Percentiles rank a stretch among this genome's conserved stretches.
Evolutionary conservation across 2,113 vertebrate genomes (phyloP).

Genomic region (Aspidoscelis tigris): DNA sequence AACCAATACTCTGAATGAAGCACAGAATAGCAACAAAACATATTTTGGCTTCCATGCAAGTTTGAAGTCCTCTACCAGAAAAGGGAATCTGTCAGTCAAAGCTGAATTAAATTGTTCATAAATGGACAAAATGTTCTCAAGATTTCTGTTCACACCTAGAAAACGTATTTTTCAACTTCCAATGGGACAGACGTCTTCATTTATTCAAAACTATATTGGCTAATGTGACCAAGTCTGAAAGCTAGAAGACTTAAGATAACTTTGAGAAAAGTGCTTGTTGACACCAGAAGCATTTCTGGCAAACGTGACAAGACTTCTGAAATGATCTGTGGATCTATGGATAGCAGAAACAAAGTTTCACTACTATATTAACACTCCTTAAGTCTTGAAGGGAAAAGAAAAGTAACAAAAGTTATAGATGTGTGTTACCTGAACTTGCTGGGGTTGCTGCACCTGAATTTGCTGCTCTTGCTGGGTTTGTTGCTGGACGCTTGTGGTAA

Average conservation of each 20-base stretch:
- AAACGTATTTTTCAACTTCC: not conserved
- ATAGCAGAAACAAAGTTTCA: not conserved
- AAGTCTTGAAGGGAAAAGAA: not conserved
- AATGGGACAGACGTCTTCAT: no score
- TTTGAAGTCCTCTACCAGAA: not conserved
- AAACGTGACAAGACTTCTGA: not conserved
- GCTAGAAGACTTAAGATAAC: not conserved
- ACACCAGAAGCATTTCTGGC: not conserved
- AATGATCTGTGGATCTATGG: not conserved
- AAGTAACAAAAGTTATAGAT: not conserved
- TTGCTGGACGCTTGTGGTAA: constrained; percentile 86
- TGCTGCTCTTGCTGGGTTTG: constrained; percentile 81
- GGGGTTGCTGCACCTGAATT: constrained; percentile 82
- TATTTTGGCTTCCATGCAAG: not conserved
- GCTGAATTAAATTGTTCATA: not conserved
- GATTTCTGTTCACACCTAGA: no score
- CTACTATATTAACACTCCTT: no score
- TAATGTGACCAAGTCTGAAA: no score
- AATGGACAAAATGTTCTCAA: no score
- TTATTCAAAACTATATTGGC: not conserved
- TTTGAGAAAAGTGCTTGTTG: not conserved
- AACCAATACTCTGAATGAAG: not conserved
- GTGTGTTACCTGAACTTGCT: constrained; percentile 81
- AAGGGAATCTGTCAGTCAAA: not conserved
- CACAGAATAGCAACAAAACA: not conserved